Base-by-base conservation (phyloP, 2,797 vertebrate species). In the Lerista edwardsae region DNA sequence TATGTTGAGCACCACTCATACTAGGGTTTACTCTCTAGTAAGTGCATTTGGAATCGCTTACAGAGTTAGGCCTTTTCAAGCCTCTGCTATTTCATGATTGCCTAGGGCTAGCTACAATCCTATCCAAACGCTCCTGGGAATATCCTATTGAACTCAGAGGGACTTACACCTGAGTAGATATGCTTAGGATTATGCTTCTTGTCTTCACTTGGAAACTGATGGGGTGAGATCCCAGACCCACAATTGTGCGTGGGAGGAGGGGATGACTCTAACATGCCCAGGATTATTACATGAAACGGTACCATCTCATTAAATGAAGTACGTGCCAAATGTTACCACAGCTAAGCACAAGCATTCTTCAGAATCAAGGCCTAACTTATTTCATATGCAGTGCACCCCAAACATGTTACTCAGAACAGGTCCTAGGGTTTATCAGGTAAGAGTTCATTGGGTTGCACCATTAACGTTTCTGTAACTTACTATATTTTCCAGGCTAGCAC, bases 291-390 rank as follows among this genome's bases (percentile, higher is more conserved):
- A 75, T 47, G 41, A 61, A 75, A 76, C 71, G 47, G 47, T 80
- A 25, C 71, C 29, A 34, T n/a, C 34, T 5, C 47, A 51, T n/a
- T n/a, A n/a, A n/a, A n/a, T n/a, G n/a, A n/a, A n/a, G n/a, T n/a
- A n/a, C n/a, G n/a, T n/a, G n/a, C n/a, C n/a, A n/a, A 55, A 55
- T 55, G 10, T 55, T 55, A 17, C 51, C 15, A 5, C 59, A 27
- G 19, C 68, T 47, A 51, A 62, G n/a, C 39, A 78, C 59, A 67
- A 19, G 21, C 57, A 44, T 64, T 34, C n/a, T 72, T 57, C 36
- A 68, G 74, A 67, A 84, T 73, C 57, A 73, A 27, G 55, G 47
- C 29, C 5, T 82, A 79, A 57, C 34, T 47, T 59, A 79, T n/a
- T 34, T 51, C 64, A 65, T 67, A 25, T 61, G 59, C 59, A 25